Percentiles rank a stretch among this genome's conserved stretches.
Conservation (phyloP, 2,888 invertebrate species). For the Ecliptopera silaceata region DNA sequence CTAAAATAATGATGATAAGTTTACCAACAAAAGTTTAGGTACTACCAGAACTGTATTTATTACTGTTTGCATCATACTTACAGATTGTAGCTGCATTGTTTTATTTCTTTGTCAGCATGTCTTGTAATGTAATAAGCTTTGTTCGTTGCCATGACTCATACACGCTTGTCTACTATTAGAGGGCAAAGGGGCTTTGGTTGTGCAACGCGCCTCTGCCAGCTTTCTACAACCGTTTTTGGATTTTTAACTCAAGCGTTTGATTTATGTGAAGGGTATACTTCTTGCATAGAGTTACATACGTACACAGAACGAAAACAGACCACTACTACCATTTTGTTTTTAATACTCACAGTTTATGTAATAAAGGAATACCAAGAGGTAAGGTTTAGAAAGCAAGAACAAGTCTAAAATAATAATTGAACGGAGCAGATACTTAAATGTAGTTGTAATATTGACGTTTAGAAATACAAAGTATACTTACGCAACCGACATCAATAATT, state of each 20-base stretch:
- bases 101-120: slow-evolving; percentile 20
- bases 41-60: slow-evolving; percentile 5
- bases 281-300: not conserved
- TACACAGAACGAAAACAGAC: too few species aligned
- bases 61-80: not conserved
- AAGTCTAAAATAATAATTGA: too few species aligned
- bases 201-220: slow-evolving; percentile 43
- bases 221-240: slow-evolving; percentile 41
- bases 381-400: too few species aligned
- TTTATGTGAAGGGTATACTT: slow-evolving; percentile 10
- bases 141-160: slow-evolving; percentile 49
- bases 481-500: too few species aligned
- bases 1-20: too few species aligned
- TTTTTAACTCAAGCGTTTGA: slow-evolving; percentile 17
- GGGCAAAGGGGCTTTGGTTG: slow-evolving; percentile 65
- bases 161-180: slow-evolving; percentile 45
- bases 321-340: too few species aligned
- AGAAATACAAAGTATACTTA: too few species aligned
- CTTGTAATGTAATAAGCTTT: slow-evolving; percentile 19
- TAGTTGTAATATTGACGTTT: too few species aligned
- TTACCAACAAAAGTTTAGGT: too few species aligned
- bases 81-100: slow-evolving; percentile 10
- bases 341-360: too few species aligned
- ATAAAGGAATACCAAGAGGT: too few species aligned
- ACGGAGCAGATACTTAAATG: too few species aligned